These are phyloP conservation scores for Chanos chanos DNA, from an alignment of 2,797 vertebrate species.

Conservation along the genomic window DNA sequence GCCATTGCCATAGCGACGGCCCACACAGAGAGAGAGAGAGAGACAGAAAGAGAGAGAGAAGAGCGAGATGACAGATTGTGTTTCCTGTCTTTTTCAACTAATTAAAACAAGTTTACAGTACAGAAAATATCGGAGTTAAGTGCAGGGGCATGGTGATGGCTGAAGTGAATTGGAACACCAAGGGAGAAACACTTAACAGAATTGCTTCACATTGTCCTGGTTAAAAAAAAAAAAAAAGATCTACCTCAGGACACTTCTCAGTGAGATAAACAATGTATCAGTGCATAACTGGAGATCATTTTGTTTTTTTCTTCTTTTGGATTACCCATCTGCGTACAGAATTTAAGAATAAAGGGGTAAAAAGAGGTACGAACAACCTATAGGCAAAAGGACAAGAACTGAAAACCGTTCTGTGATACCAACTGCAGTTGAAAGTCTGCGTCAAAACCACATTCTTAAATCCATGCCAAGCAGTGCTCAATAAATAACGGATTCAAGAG, in stretches of 20 bases:
- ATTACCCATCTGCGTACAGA: too few species aligned
- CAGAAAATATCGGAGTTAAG: slow-evolving; percentile 37
- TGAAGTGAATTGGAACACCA: slow-evolving; percentile 50
- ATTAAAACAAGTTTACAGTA: slow-evolving; percentile 47
- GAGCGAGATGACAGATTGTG: slow-evolving; percentile 46
- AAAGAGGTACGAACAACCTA: too few species aligned
- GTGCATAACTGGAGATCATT: too few species aligned
- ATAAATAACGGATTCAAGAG: too few species aligned
- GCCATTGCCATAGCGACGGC: background rate
- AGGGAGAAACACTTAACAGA: slow-evolving; percentile 58
- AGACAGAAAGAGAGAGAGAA: too few species aligned
- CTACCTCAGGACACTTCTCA: background rate
- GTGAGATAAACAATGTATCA: background rate
- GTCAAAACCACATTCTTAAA: too few species aligned
- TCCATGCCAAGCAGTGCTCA: too few species aligned
- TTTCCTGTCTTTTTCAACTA: slow-evolving; percentile 47
- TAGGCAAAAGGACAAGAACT: too few species aligned
- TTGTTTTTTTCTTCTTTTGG: too few species aligned
- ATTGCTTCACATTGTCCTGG: slow-evolving; percentile 41
- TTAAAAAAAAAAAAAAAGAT: background rate
- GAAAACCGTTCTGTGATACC: too few species aligned
- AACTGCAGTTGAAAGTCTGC: too few species aligned
- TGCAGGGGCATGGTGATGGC: slow-evolving; percentile 30
- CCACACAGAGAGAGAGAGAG: slow-evolving; percentile 39
- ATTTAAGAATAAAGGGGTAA: too few species aligned